phyloP scores from a whole-genome alignment of 30 jellyfish, hydroid and myxozoan species.

The Aurelia sp. region DNA sequence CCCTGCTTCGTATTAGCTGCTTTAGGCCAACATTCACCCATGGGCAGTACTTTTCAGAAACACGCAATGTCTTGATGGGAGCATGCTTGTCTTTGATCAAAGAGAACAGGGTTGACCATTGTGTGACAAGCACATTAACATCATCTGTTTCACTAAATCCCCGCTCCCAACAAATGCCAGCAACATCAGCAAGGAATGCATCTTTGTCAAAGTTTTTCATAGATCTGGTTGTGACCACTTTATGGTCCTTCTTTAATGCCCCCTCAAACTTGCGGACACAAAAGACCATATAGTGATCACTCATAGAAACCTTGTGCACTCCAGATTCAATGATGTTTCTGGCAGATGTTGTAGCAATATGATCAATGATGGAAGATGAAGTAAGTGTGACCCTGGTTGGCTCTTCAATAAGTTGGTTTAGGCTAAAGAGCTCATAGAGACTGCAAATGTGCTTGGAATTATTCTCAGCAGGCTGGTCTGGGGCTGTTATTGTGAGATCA shows the following conservation, averaged over 20 bases:
- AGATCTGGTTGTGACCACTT: not conserved
- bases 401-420: conserved; percentile 7
- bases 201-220: no score
- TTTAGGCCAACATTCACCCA: no score
- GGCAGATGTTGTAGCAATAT: conserved; percentile 43
- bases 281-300: not conserved
- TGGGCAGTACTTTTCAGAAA: no score
- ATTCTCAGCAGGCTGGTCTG: not conserved
- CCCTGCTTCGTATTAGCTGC: no score
- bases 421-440: conserved; percentile 11
- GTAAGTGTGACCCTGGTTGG: conserved; percentile 39
- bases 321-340: not conserved
- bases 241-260: not conserved
- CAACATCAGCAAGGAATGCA: no score
- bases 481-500: not conserved
- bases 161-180: no score
- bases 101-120: no score
- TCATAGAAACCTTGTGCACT: no score
- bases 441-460: not conserved
- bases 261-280: not conserved
- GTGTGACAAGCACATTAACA: no score
- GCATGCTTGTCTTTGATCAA: no score
- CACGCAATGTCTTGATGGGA: no score
- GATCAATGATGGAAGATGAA: conserved; percentile 18
- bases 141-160: no score